Percentiles rank a stretch among this genome's conserved stretches.
Evolutionary conservation across 2,888 invertebrate genomes (phyloP).

Genomic region (Carpatolechia fugitivella): DNA sequence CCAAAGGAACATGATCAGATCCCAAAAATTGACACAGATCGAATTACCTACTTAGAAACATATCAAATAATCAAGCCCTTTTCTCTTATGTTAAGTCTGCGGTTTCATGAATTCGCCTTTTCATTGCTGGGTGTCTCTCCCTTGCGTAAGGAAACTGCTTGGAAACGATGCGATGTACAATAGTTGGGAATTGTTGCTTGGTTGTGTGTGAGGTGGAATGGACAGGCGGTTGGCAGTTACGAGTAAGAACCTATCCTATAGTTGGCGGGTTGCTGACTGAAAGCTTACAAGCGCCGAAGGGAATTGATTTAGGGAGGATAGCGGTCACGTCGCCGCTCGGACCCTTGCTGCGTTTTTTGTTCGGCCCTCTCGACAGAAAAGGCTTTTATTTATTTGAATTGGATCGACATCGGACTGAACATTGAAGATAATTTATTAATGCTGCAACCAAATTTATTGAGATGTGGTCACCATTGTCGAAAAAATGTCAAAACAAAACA

Average conservation of each 20-base stretch:
- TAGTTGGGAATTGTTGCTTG: not conserved
- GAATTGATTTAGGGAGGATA: slow-evolving; percentile 17
- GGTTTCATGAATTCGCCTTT: not conserved
- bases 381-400: slow-evolving; percentile 15
- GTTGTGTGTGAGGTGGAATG: not conserved
- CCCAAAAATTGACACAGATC: slow-evolving; percentile 5
- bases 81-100: not conserved
- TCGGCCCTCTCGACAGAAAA: slow-evolving; percentile 2
- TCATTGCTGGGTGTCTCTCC: not conserved
- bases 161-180: not conserved
- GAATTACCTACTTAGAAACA: slow-evolving; percentile 3
- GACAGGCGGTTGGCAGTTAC: not conserved
- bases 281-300: slow-evolving; percentile 23
- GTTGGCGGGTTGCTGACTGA: slow-evolving; percentile 22
- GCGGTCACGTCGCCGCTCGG: slow-evolving; percentile 8
- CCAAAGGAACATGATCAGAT: slow-evolving; percentile 3
- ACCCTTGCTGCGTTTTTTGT: slow-evolving; percentile 11
- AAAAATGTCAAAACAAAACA: not conserved
- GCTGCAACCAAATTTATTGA: not conserved
- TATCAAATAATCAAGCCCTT: slow-evolving; percentile 1
- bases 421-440: not conserved
- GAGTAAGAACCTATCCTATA: not conserved
- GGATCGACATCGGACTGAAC: slow-evolving; percentile 10
- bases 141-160: no score
- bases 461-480: not conserved